phyloP scores from a whole-genome alignment of 1,140 invertebrate species.

The Caerostris extrusa region DNA sequence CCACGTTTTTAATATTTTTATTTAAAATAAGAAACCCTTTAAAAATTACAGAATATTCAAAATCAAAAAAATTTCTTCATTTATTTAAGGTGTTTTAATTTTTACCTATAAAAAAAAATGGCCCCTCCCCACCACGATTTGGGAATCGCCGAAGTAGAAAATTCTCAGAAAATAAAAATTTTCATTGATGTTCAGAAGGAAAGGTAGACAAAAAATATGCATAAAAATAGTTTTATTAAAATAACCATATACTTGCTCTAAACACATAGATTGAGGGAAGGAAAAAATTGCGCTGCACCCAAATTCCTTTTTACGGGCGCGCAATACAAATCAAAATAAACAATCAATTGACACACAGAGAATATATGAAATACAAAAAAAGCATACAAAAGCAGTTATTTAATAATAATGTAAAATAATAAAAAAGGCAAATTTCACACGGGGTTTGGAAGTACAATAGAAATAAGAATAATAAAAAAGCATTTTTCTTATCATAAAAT shows the following conservation, averaged over 20 bases:
- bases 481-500: neutral
- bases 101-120: too few relatives aligned
- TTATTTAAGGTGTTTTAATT: too few relatives aligned
- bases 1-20: too few relatives aligned
- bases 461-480: neutral
- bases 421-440: constrained; percentile 37
- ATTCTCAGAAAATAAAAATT: neutral
- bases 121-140: too few relatives aligned
- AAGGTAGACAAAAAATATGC: constrained; percentile 19
- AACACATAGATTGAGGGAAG: constrained; percentile 46
- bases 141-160: too few relatives aligned
- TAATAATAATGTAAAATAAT: constrained; percentile 26
- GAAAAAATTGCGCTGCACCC: neutral
- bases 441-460: neutral
- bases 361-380: constrained; percentile 29
- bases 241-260: constrained; percentile 56
- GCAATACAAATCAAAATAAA: neutral
- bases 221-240: constrained; percentile 75
- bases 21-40: too few relatives aligned
- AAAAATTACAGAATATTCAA: too few relatives aligned
- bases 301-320: neutral
- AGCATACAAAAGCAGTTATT: constrained; percentile 65
- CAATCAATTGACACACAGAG: neutral
- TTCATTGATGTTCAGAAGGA: too few relatives aligned
- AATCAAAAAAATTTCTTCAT: too few relatives aligned